phyloP scores from a whole-genome alignment of 2,888 invertebrate species.

The Archips crataeganus region DNA sequence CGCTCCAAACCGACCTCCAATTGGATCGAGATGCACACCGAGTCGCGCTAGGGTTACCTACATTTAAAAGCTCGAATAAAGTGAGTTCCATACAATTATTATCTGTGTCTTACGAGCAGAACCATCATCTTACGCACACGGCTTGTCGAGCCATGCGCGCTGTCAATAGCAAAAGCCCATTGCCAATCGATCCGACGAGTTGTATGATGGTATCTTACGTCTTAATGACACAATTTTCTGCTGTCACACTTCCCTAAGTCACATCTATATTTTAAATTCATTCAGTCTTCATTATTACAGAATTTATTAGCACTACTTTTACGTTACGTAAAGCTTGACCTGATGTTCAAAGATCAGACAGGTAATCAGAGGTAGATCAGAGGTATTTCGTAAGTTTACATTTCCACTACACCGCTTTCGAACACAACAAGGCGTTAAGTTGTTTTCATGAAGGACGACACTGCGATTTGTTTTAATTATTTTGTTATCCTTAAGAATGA shows the following conservation, averaged over 20 bases:
- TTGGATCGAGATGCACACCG: not conserved
- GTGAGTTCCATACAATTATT: too few species aligned
- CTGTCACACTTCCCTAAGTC: not conserved
- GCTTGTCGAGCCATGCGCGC: not conserved
- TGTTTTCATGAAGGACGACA: too few species aligned
- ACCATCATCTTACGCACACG: too few species aligned
- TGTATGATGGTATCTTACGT: not conserved
- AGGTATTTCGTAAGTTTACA: not conserved
- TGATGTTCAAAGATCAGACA: not conserved
- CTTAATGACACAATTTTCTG: not conserved
- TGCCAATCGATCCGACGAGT: not conserved
- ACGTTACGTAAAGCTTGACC: slow-evolving; percentile 1
- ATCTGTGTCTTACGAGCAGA: too few species aligned
- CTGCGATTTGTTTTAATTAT: too few species aligned
- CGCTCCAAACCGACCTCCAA: slow-evolving; percentile 1
- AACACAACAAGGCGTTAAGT: not conserved
- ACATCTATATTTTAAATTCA: not conserved
- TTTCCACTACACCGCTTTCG: not conserved
- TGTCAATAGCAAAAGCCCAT: not conserved
- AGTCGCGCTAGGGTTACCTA: not conserved
- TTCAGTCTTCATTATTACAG: not conserved
- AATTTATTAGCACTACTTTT: slow-evolving; percentile 6
- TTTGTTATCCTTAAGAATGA: too few species aligned
- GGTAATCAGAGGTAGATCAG: too few species aligned
- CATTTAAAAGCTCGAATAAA: not conserved